phyloP scores from a whole-genome alignment of 2,113 vertebrate genomes.

The Eira barbara region DNA sequence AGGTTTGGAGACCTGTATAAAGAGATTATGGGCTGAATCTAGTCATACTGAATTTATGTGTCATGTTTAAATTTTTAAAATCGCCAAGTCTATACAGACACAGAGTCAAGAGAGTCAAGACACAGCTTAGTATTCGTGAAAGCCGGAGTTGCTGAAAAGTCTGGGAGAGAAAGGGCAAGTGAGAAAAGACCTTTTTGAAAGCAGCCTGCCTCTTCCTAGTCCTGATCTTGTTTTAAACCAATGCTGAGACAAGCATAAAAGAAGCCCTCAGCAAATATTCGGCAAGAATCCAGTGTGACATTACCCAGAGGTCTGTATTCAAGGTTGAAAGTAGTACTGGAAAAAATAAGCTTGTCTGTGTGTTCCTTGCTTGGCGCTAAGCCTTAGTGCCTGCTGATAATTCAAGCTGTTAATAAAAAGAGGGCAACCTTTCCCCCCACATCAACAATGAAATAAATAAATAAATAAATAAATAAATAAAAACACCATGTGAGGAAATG shows the following conservation, averaged over 20 bases:
- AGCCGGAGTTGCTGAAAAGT: not conserved
- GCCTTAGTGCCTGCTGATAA: constrained; percentile 26
- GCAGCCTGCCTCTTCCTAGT: not conserved
- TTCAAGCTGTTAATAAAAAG: constrained; percentile 61
- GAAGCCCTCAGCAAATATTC: not conserved
- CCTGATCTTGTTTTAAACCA: not conserved
- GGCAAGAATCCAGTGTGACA: not conserved
- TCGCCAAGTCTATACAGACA: not conserved
- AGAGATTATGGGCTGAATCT: not conserved
- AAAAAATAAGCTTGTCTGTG: not conserved
- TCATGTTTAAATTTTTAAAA: not conserved
- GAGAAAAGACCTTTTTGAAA: not conserved
- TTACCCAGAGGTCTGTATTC: not conserved
- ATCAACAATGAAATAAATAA: not conserved
- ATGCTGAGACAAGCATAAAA: constrained; percentile 13
- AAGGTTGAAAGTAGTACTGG: not conserved
- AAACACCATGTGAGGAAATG: not conserved
- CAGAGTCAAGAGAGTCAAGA: no score
- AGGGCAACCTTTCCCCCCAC: not conserved
- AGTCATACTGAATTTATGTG: not conserved
- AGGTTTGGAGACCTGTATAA: not conserved
- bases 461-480: constrained; percentile 14
- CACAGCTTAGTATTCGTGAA: not conserved
- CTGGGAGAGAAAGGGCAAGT: not conserved
- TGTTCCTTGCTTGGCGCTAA: not conserved